Percentiles rank a stretch among this genome's conserved stretches.
Conservation (phyloP, 2,888 invertebrate genomes). For the Julus scandinavius region DNA sequence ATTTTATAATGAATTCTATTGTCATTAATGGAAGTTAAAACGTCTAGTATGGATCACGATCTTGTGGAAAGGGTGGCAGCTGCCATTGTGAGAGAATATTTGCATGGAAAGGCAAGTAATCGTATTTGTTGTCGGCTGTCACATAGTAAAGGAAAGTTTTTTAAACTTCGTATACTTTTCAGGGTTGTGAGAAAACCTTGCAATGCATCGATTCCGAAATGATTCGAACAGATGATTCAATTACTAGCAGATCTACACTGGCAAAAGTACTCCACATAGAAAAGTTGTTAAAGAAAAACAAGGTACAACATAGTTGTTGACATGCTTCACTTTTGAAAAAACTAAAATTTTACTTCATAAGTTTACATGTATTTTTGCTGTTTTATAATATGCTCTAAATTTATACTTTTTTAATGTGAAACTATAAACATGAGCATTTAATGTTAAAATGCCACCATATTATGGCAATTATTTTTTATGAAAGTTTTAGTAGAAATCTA, state of each 20-base stretch:
- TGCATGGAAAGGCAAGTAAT: slow-evolving; percentile 48
- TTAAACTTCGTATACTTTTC: neutral
- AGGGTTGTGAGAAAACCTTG: slow-evolving; percentile 44
- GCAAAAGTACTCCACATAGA: slow-evolving; percentile 44
- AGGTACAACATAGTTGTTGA: slow-evolving; percentile 36
- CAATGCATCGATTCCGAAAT: slow-evolving; percentile 43
- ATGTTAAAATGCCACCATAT: too few relatives aligned
- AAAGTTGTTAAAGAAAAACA: slow-evolving; percentile 51
- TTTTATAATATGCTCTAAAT: too few relatives aligned
- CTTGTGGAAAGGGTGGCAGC: slow-evolving; percentile 12
- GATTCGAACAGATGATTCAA: neutral
- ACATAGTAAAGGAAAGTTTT: too few relatives aligned
- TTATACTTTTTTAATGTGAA: too few relatives aligned
- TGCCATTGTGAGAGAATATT: slow-evolving; percentile 48
- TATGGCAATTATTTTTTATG: too few relatives aligned
- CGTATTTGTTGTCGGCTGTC: too few relatives aligned
- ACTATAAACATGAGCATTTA: too few relatives aligned
- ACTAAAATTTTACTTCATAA: too few relatives aligned
- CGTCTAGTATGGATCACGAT: neutral
- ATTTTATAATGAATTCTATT: neutral
- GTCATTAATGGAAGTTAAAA: neutral
- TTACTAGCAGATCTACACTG: slow-evolving; percentile 12
- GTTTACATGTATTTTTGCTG: too few relatives aligned
- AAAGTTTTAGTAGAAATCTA: too few relatives aligned
- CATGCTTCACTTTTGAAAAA: too few relatives aligned